These are phyloP conservation scores for Heliconius aoede DNA, from an alignment of 2,888 invertebrate species.

Conservation along the genomic window DNA sequence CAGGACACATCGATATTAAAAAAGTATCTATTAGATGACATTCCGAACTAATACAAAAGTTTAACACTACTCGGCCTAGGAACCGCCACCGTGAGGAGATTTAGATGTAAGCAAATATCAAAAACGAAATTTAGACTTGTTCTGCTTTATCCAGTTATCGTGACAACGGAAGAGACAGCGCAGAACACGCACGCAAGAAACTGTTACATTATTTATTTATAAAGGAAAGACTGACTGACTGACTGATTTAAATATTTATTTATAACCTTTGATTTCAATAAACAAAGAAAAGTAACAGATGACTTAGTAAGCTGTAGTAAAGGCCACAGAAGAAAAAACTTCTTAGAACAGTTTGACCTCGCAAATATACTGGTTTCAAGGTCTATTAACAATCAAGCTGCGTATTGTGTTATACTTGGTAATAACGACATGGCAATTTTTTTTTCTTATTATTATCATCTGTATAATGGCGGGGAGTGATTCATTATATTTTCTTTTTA, in stretches of 20 bases:
- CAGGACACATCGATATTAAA: constrained; percentile 74
- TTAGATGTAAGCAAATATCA: constrained; percentile 80
- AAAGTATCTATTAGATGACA: constrained; percentile 77
- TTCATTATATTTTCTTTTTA: not conserved
- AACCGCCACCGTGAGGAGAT: constrained; percentile 80
- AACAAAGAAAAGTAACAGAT: constrained; percentile 4
- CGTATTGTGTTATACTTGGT: constrained; percentile 9
- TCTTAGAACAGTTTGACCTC: constrained; percentile 36
- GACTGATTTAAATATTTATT: not conserved
- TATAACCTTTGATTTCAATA: not conserved
- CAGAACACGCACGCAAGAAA: constrained; percentile 75
- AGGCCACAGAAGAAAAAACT: constrained; percentile 20
- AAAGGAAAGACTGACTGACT: not conserved
- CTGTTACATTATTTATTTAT: constrained; percentile 54
- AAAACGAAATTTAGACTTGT: constrained; percentile 85
- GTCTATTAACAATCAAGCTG: constrained; percentile 17
- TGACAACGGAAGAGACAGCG: constrained; percentile 62
- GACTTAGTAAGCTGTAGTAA: not conserved
- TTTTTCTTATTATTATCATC: constrained; percentile 1
- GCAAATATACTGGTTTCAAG: constrained; percentile 31
- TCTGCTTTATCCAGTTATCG: constrained; percentile 74
- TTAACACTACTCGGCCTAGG: constrained; percentile 79
- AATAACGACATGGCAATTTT: not conserved
- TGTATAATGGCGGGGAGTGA: not conserved
- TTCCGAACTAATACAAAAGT: constrained; percentile 73